These are phyloP conservation scores for Carettochelys insculpta DNA, from an alignment of 2,113 vertebrate genomes.

Conservation along the genomic window DNA sequence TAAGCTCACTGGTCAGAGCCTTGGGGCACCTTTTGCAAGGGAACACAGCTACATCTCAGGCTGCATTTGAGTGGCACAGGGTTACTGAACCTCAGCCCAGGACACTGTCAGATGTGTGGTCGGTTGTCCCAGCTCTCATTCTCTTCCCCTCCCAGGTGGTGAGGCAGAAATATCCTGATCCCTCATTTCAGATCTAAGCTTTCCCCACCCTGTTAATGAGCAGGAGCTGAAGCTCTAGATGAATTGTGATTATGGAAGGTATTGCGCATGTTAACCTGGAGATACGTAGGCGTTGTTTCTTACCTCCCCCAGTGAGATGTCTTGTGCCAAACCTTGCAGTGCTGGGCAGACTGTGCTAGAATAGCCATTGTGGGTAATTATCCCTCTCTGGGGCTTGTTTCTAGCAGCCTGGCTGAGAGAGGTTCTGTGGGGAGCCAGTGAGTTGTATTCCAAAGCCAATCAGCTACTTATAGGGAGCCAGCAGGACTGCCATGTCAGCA, in stretches of 20 bases:
- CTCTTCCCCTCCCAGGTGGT: not conserved
- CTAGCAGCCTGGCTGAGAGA: not conserved
- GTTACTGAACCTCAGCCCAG: not conserved
- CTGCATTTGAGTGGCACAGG: not conserved
- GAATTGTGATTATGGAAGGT: not conserved
- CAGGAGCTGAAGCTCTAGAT: not conserved
- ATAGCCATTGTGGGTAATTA: not conserved
- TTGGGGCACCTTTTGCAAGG: not conserved
- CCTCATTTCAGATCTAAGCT: not conserved
- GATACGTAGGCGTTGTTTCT: not conserved
- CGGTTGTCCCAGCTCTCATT: not conserved
- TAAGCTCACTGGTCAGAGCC: not conserved
- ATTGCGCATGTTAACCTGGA: not conserved
- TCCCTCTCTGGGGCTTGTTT: not conserved
- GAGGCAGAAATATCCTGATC: not conserved
- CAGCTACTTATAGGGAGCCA: not conserved
- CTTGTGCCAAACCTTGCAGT: not conserved
- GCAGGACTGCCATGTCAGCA: not conserved
- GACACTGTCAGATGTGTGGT: not conserved
- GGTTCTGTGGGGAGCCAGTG: not conserved
- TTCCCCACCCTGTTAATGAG: not conserved
- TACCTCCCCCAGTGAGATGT: not conserved
- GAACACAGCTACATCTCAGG: not conserved
- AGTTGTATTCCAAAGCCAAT: not conserved
- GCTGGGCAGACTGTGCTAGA: not conserved